phyloP scores from a whole-genome alignment of 2,113 vertebrate species.

The Herpetotheres cachinnans region DNA sequence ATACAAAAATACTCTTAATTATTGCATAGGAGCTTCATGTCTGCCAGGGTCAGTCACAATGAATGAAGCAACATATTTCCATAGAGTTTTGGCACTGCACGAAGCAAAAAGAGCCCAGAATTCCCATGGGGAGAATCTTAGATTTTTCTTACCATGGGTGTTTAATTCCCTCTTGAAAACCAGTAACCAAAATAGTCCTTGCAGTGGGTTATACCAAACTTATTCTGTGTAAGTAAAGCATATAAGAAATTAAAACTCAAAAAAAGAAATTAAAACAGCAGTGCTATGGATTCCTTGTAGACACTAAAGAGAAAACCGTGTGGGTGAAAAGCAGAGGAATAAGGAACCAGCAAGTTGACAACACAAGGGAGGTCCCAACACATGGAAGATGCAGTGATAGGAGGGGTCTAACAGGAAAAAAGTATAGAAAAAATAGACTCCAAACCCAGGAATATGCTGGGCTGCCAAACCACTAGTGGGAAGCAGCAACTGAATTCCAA shows the following conservation, averaged over 20 bases:
- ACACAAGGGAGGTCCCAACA: background rate
- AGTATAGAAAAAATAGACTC: background rate
- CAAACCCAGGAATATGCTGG: background rate
- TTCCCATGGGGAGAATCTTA: background rate
- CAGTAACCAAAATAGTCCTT: background rate
- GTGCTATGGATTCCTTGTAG: background rate
- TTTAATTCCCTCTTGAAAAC: background rate
- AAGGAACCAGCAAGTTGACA: background rate
- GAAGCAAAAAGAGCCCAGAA: background rate
- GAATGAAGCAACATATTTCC: background rate
- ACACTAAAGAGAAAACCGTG: fast-evolving
- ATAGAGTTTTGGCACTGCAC: background rate
- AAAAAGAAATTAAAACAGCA: background rate
- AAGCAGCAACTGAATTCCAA: background rate
- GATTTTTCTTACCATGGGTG: background rate
- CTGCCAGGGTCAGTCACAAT: background rate
- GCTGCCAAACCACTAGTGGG: background rate
- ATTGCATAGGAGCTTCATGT: background rate
- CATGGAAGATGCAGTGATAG: background rate
- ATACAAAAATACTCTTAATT: constrained; percentile 15
- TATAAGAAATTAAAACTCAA: background rate
- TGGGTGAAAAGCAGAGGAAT: background rate
- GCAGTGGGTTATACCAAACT: background rate
- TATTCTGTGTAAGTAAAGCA: background rate
- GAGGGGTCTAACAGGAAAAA: background rate